Base-by-base conservation (phyloP, 2,888 invertebrate genomes). In the Ganaspis brasiliensis region DNA sequence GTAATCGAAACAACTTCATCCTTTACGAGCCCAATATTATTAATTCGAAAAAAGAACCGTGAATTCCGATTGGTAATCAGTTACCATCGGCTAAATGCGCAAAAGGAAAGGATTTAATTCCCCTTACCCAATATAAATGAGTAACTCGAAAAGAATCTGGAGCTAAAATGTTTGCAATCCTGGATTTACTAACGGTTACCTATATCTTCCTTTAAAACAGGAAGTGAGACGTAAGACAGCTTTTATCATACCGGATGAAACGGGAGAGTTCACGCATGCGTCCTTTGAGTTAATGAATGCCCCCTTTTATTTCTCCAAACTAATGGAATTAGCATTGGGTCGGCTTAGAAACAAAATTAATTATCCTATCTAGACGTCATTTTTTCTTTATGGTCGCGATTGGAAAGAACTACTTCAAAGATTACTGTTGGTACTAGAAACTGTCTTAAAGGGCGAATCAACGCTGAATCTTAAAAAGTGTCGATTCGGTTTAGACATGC, bases 221-320 rank as follows among this genome's bases (percentile, higher is more conserved):
- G 73, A 78, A n/a, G 82, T 74, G 35, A 75, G 72, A 1, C 24
- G n/a, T 9, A 81, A 63, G 67, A 83, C 75, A 2, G 80, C 79
- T 19, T 84, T 77, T 14, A 81, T 86, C 4, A 85, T 83, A 3
- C 84, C 84, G 0, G 79, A 82, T 9, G 75, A 73, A 3, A 79
- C 85, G 0, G 88, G 81, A 9, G 85, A 88, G 78, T 88, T 84
- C 57, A 75, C 81, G 0, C 19, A 79, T 0, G 82, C 84, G 80
- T 82, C 84, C 12, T 89, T 87, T 52, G 88, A 86, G 0, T 75
- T 87, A 1, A 75, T 82, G 37, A 87, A 88, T 72, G 86, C 86
- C 0, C 84, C 85, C 0, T 80, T 81, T 8, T 85, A 84, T 21
- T 89, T 86, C 72, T 76, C 75, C 0, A 79, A 79, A 31, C 14